Percentiles rank a stretch among this genome's conserved stretches.
These are phyloP conservation scores for Trissoscelio sp. DNA, from an alignment of 2,888 invertebrate species.

Conservation along the genomic window DNA sequence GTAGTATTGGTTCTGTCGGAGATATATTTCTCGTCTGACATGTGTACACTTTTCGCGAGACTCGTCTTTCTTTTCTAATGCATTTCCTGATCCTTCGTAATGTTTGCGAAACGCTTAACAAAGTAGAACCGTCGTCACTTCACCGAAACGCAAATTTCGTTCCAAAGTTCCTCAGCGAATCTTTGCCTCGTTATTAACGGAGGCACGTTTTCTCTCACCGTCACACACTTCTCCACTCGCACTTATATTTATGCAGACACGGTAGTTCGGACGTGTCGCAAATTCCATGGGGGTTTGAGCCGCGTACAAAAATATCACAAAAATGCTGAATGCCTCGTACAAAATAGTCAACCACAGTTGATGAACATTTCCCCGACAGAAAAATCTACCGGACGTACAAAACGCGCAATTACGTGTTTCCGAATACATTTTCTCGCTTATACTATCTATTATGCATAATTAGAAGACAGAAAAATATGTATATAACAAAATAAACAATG, in stretches of 20 bases:
- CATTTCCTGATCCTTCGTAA: slow-evolving; percentile 56
- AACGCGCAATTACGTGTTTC: slow-evolving; percentile 9
- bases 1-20: slow-evolving; percentile 4
- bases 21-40: slow-evolving; percentile 8
- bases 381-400: neutral
- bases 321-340: slow-evolving; percentile 25
- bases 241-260: slow-evolving; percentile 67
- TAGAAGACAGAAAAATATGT: neutral
- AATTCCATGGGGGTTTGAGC: slow-evolving; percentile 33
- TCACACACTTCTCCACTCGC: slow-evolving; percentile 47
- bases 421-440: neutral
- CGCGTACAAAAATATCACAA: slow-evolving; percentile 43
- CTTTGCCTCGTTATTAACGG: slow-evolving; percentile 68
- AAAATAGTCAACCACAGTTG: slow-evolving; percentile 39
- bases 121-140: slow-evolving; percentile 54
- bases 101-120: slow-evolving; percentile 61
- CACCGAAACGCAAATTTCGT: slow-evolving; percentile 60
- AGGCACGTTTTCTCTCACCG: slow-evolving; percentile 61
- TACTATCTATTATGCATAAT: neutral
- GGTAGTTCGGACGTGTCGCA: slow-evolving; percentile 63
- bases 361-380: slow-evolving; percentile 21
- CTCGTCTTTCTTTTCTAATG: slow-evolving; percentile 53
- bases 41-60: slow-evolving; percentile 22
- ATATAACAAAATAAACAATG: neutral
- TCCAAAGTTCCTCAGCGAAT: slow-evolving; percentile 61